Evolutionary conservation across 2,888 invertebrate genomes (phyloP).

Genomic region (Drosophila meridiana): DNA sequence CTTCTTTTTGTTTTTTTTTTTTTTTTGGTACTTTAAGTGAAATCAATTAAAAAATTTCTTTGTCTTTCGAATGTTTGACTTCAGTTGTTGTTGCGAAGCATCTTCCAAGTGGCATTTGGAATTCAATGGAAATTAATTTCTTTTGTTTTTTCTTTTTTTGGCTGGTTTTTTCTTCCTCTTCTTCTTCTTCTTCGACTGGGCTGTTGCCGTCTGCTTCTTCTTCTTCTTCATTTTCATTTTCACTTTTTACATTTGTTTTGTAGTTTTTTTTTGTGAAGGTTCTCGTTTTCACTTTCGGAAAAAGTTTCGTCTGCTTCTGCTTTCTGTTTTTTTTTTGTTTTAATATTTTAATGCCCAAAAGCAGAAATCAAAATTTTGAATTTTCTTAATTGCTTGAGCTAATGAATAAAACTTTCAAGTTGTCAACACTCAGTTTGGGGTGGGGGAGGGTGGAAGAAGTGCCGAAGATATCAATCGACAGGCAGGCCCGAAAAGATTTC

Average conservation of each 20-base stretch:
- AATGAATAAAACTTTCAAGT: conserved; percentile 10
- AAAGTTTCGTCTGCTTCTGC: conserved; percentile 23
- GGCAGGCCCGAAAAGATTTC: conserved; percentile 19
- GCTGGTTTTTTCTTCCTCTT: conserved; percentile 10
- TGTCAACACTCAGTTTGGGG: background rate
- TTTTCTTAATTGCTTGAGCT: conserved; percentile 8
- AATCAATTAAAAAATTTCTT: conserved; percentile 81
- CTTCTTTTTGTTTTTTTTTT: conserved; percentile 15
- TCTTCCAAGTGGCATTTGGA: conserved; percentile 76
- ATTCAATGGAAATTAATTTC: conserved; percentile 80
- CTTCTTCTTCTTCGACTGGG: background rate
- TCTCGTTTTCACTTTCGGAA: conserved; percentile 75
- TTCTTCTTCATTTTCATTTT: conserved; percentile 60
- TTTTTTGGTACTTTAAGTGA: conserved; percentile 76
- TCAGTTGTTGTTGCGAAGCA: conserved; percentile 50
- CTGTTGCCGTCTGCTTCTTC: conserved; percentile 21
- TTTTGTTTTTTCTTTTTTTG: conserved; percentile 48
- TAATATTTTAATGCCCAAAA: conserved; percentile 19
- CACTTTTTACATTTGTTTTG: conserved; percentile 58
- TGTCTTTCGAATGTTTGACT: conserved; percentile 77
- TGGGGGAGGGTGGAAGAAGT: too few relatives aligned
- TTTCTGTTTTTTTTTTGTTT: background rate
- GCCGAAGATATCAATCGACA: conserved; percentile 27
- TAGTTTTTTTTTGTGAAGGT: conserved; percentile 54
- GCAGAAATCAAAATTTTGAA: conserved; percentile 15